phyloP scores from a whole-genome alignment of 2,113 vertebrate genomes.

The Callionymus lyra region DNA sequence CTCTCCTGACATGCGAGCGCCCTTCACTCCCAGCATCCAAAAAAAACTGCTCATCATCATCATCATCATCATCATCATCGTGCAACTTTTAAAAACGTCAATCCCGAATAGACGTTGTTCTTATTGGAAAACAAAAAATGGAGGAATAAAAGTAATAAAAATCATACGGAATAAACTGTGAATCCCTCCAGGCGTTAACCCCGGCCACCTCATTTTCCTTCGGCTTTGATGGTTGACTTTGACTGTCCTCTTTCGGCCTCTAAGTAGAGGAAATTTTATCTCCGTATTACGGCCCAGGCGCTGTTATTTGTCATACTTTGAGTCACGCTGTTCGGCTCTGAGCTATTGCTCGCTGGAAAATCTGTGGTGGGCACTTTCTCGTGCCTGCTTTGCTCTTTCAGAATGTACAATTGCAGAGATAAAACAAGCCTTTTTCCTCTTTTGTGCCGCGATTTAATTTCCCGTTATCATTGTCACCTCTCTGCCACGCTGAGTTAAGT shows the following conservation, averaged over 20 bases:
- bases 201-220: slow-evolving; percentile 31
- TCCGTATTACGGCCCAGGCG: slow-evolving; percentile 31
- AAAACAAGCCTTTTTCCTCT: slow-evolving; percentile 19
- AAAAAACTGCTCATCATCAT: slow-evolving; percentile 4
- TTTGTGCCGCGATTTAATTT: slow-evolving; percentile 31
- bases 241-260: slow-evolving; percentile 24
- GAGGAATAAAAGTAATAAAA: no score
- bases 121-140: no score
- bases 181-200: slow-evolving; percentile 51
- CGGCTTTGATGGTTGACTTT: slow-evolving; percentile 23
- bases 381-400: slow-evolving; percentile 16
- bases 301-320: slow-evolving; percentile 46
- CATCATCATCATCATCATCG: no score
- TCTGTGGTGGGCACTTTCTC: slow-evolving; percentile 27
- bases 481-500: slow-evolving; percentile 13
- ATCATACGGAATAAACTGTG: no score
- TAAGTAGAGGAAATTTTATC: slow-evolving; percentile 39
- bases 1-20: slow-evolving; percentile 4
- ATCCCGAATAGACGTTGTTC: no score
- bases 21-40: slow-evolving; percentile 8
- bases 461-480: slow-evolving; percentile 6
- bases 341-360: slow-evolving; percentile 40
- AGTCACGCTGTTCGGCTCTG: slow-evolving; percentile 28
- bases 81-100: no score
- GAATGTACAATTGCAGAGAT: slow-evolving; percentile 24